A percentile compares a stretch with the other conserved stretches of the same genome.
These are phyloP conservation scores for Perca schrenkii DNA, from an alignment of 2,113 vertebrate genomes.

Conservation along the genomic window DNA sequence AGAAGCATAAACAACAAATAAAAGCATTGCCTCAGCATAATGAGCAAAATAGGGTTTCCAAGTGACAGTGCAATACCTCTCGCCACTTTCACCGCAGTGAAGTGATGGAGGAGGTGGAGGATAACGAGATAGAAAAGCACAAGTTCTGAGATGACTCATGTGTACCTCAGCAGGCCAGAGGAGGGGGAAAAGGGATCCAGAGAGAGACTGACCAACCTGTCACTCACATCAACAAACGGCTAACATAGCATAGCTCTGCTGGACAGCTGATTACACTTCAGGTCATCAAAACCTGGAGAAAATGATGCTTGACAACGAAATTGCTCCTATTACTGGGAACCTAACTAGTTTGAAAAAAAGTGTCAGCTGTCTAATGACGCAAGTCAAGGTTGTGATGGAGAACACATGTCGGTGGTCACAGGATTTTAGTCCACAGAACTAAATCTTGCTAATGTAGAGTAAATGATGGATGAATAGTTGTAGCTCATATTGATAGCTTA, in stretches of 20 bases:
- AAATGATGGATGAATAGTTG: constrained; percentile 27
- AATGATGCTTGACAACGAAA: constrained; percentile 74
- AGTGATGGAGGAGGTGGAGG: constrained; percentile 52
- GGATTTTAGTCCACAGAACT: not conserved
- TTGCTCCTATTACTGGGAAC: constrained; percentile 68
- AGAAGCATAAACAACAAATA: constrained; percentile 74
- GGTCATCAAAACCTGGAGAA: constrained; percentile 65
- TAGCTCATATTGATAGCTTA: not conserved
- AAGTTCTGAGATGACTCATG: constrained; percentile 39
- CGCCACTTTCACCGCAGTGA: constrained; percentile 56
- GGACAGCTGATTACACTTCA: constrained; percentile 70
- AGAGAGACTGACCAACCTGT: constrained; percentile 53
- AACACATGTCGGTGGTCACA: constrained; percentile 75
- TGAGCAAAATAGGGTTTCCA: constrained; percentile 52
- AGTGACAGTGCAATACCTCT: constrained; percentile 64
- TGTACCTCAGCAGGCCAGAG: constrained; percentile 35
- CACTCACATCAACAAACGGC: constrained; percentile 36
- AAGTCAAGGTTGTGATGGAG: constrained; percentile 74
- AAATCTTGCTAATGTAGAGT: constrained; percentile 23
- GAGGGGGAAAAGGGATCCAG: constrained; percentile 17
- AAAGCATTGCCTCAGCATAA: constrained; percentile 75
- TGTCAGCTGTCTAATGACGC: constrained; percentile 73
- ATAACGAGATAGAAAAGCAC: constrained; percentile 37
- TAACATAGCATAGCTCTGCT: constrained; percentile 26
- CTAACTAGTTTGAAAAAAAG: constrained; percentile 69